These are phyloP conservation scores for Rhinogobius similis DNA, from an alignment of 2,113 vertebrate genomes.

Conservation along the genomic window DNA sequence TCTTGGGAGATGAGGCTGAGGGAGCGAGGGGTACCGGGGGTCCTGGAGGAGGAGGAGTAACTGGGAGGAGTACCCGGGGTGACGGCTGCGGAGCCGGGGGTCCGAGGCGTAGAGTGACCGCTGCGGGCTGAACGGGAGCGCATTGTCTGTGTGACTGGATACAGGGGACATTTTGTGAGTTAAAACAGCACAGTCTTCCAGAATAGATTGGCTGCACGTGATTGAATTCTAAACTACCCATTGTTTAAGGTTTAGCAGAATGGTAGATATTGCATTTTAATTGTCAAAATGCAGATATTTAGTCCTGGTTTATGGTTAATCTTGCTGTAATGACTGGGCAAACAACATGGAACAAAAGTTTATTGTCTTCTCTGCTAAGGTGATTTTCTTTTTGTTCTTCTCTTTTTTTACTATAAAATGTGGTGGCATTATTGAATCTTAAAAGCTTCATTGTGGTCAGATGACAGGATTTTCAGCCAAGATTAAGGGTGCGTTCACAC, in stretches of 20 bases:
- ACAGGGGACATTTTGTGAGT: background rate
- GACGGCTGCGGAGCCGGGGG: slow-evolving; percentile 91
- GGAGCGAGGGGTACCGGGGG: slow-evolving; percentile 91
- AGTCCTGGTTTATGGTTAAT: background rate
- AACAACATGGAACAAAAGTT: background rate
- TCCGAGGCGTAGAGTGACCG: slow-evolving; percentile 93
- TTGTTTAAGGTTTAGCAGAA: background rate
- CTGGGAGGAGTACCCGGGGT: slow-evolving; percentile 96
- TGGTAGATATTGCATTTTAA: background rate
- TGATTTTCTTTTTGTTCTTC: background rate
- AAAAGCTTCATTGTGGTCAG: too few relatives aligned
- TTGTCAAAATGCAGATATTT: background rate
- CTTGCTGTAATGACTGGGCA: background rate
- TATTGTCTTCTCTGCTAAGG: too few relatives aligned
- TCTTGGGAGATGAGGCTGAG: slow-evolving; percentile 92
- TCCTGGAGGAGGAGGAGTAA: slow-evolving; percentile 92
- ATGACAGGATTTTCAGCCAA: too few relatives aligned
- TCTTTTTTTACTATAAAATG: background rate
- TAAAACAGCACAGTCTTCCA: background rate
- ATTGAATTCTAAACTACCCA: background rate
- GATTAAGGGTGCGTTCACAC: too few relatives aligned
- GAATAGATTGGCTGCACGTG: background rate
- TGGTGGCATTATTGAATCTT: background rate
- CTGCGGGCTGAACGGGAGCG: slow-evolving; percentile 94
- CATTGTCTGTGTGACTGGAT: slow-evolving; percentile 84